phyloP scores from a whole-genome alignment of 1,140 invertebrate species.

The Kradibia gibbosae region DNA sequence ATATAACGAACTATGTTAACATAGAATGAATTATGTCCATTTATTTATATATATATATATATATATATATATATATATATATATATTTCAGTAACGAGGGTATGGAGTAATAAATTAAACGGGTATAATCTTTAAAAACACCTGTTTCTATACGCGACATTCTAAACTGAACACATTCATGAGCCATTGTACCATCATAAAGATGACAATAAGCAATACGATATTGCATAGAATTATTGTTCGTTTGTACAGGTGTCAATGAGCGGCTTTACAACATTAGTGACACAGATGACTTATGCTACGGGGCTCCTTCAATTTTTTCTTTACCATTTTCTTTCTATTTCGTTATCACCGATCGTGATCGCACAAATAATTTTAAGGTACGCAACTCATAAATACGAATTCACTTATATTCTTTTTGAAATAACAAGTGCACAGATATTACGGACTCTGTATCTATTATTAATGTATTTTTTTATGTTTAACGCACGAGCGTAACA shows the following conservation, averaged over 20 bases:
- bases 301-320: conserved; percentile 20
- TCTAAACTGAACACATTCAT: background rate
- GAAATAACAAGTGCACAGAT: conserved; percentile 33
- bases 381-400: background rate
- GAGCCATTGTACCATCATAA: background rate
- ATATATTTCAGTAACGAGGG: background rate
- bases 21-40: no score
- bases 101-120: background rate
- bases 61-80: no score
- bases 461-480: background rate
- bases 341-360: conserved; percentile 14
- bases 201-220: conserved; percentile 13
- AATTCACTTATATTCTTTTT: conserved; percentile 3
- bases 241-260: conserved; percentile 29
- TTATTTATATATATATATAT: no score
- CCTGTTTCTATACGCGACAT: background rate
- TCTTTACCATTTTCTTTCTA: background rate
- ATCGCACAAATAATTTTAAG: conserved; percentile 23
- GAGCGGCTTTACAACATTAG: background rate
- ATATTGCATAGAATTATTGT: background rate
- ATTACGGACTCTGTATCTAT: background rate
- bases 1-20: no score
- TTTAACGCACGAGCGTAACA: background rate
- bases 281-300: conserved; percentile 23
- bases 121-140: background rate